Evolutionary conservation across 2,888 invertebrate species (phyloP).

Genomic region (Phalera bucephala): DNA sequence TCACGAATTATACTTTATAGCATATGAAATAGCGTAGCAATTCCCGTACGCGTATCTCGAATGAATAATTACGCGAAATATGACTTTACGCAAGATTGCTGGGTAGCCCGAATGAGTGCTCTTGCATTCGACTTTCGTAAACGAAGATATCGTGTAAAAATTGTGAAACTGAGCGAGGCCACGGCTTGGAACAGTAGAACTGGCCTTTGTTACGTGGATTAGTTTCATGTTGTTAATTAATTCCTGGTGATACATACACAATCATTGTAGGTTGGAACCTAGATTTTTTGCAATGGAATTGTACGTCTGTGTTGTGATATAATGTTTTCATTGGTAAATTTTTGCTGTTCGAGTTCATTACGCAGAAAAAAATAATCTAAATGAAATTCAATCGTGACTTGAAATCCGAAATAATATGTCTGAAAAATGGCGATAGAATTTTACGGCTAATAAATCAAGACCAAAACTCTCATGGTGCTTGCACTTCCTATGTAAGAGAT

Average conservation of each 20-base stretch:
- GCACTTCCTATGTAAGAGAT: no score
- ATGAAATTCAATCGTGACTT: no score
- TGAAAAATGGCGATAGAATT: no score
- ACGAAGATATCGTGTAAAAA: conserved; percentile 68
- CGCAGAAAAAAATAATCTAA: no score
- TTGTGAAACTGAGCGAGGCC: conserved; percentile 67
- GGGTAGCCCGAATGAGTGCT: conserved; percentile 49
- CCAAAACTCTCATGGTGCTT: no score
- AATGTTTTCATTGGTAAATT: no score
- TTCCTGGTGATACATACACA: conserved; percentile 30
- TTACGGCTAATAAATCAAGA: no score
- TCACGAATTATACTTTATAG: conserved; percentile 23
- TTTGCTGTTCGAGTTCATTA: no score
- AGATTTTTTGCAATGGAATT: no score
- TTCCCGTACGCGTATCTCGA: conserved; percentile 21
- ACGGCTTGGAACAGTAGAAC: conserved; percentile 26
- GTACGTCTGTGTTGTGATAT: no score
- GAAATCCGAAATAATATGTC: no score
- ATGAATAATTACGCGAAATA: conserved; percentile 38
- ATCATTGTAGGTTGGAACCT: no score
- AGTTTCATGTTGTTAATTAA: conserved; percentile 48
- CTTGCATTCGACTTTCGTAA: conserved; percentile 66
- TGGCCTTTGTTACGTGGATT: conserved; percentile 54
- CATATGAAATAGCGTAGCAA: conserved; percentile 14
- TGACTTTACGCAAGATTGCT: conserved; percentile 44